A percentile compares a stretch with the other conserved stretches of the same genome.
phyloP scores from a whole-genome alignment of 2,888 invertebrate genomes.

The Ellobium chinense region DNA sequence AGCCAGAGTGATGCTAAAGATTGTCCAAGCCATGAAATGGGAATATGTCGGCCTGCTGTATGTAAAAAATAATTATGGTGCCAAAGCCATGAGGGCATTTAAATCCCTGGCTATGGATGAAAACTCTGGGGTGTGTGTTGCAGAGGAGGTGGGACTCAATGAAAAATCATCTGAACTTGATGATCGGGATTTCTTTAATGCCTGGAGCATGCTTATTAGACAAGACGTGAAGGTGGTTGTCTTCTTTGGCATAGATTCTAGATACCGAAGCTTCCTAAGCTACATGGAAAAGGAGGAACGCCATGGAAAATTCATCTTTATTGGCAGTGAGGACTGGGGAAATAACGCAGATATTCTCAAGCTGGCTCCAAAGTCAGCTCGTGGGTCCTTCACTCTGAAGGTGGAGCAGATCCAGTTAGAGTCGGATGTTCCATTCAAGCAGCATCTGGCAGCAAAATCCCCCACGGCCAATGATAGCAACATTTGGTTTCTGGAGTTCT shows the following conservation, averaged over 20 bases:
- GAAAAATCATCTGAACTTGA: constrained; percentile 51
- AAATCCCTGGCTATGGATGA: constrained; percentile 52
- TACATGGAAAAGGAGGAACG: constrained; percentile 50
- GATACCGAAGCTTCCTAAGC: constrained; percentile 58
- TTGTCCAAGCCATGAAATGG: constrained; percentile 66
- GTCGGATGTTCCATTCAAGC: constrained; percentile 16
- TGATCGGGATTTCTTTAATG: constrained; percentile 48
- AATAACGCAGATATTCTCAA: constrained; percentile 56
- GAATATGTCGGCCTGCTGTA: constrained; percentile 69
- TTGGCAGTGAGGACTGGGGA: constrained; percentile 71
- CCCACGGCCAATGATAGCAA: constrained; percentile 54
- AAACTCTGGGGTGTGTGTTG: constrained; percentile 64
- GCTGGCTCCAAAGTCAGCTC: constrained; percentile 52
- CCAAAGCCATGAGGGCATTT: constrained; percentile 66
- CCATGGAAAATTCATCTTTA: constrained; percentile 60
- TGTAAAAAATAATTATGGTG: constrained; percentile 72
- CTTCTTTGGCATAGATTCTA: constrained; percentile 69
- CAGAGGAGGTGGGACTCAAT: constrained; percentile 57
- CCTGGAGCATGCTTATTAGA: constrained; percentile 36
- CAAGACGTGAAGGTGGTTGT: constrained; percentile 65
- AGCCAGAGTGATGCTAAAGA: constrained; percentile 52
- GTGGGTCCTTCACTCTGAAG: constrained; percentile 64
- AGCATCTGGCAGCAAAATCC: constrained; percentile 42
- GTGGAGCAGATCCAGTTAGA: constrained; percentile 49
- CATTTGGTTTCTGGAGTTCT: constrained; percentile 70